Evolutionary conservation across 2,888 invertebrate genomes (phyloP).

Genomic region (Tetranychus piercei): DNA sequence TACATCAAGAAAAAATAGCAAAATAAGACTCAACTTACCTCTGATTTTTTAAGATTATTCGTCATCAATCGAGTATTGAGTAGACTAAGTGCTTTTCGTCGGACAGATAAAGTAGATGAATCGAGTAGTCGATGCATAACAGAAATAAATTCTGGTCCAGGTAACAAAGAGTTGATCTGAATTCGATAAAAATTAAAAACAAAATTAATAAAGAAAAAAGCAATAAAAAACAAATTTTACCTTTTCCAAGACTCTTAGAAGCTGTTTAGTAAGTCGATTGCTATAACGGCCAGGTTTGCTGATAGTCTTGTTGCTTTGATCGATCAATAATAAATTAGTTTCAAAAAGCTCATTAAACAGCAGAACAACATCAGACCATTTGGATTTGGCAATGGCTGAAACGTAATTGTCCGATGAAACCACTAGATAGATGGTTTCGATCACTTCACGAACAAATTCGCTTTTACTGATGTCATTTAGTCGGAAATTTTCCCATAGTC

Average conservation of each 20-base stretch:
- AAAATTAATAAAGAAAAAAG: background rate
- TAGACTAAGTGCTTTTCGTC: conserved; percentile 63
- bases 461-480: background rate
- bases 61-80: conserved; percentile 39
- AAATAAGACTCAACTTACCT: background rate
- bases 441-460: background rate
- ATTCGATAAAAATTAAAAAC: background rate
- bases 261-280: background rate
- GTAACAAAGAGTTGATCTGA: background rate
- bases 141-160: background rate
- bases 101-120: conserved; percentile 35
- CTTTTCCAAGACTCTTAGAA: background rate
- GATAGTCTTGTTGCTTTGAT: background rate
- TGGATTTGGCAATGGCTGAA: conserved; percentile 2
- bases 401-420: conserved; percentile 4
- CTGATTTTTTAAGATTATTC: background rate
- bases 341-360: conserved; percentile 1
- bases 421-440: background rate
- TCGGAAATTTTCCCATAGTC: background rate
- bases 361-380: background rate
- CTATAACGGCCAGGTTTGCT: background rate
- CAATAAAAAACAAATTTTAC: background rate
- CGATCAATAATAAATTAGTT: conserved; percentile 1
- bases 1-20: background rate
- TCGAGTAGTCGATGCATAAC: conserved; percentile 3